Percentiles rank a stretch among this genome's conserved stretches.
phyloP scores from a whole-genome alignment of 2,113 vertebrate species.

The Glaucidium brasilianum region DNA sequence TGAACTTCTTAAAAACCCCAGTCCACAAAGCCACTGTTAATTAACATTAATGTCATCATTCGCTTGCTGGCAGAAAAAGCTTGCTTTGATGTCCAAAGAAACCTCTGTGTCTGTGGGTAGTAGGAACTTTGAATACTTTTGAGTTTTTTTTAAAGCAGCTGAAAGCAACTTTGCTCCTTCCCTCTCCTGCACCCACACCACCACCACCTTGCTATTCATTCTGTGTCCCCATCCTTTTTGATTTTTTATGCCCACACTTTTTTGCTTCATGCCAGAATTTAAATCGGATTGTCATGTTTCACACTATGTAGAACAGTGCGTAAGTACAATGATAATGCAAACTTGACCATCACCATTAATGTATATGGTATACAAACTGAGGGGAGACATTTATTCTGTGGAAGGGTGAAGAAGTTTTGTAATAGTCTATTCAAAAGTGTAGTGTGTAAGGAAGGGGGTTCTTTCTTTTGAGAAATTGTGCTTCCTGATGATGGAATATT shows the following conservation, averaged over 20 bases:
- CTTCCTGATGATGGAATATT: not conserved
- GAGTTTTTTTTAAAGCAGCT: not conserved
- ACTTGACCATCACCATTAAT: not conserved
- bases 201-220: not conserved
- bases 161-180: not conserved
- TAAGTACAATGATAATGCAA: not conserved
- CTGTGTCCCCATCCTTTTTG: not conserved
- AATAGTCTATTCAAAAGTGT: not conserved
- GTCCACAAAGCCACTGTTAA: not conserved
- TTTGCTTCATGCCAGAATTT: not conserved
- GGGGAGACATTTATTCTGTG: not conserved
- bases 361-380: not conserved
- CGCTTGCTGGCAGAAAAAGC: not conserved
- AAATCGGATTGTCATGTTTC: not conserved
- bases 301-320: not conserved
- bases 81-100: not conserved
- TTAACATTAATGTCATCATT: not conserved
- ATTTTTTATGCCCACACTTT: not conserved
- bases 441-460: not conserved
- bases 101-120: not conserved
- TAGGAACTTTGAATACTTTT: not conserved
- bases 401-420: not conserved
- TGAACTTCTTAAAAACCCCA: not conserved
- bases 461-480: not conserved
- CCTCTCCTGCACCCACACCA: accelerated